Evolutionary conservation across 37 sponge, comb jelly and placozoan genomes (phyloP), one percentile per base, ranked within the genome.

Genomic region (Mnemiopsis leidyi): DNA sequence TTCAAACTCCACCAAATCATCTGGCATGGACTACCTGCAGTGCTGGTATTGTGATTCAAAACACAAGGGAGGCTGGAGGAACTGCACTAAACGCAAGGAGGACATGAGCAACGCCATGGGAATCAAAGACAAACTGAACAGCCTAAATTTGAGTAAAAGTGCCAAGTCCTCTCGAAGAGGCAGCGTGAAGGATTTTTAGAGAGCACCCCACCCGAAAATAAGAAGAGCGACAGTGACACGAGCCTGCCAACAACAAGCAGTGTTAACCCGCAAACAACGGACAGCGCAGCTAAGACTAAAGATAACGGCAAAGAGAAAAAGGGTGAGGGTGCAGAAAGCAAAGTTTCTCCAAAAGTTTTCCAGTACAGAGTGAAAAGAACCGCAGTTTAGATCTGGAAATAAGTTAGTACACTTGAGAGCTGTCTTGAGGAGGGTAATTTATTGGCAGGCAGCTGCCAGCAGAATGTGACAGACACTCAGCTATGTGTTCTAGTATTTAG

Each of bases 121-220:
- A 32, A 20, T 32, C 35, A 48, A 48, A 13, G 61, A 48, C 61
- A 48, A 48, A 13, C 61, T 48, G 61, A 48, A 48, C 61, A 77
- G 79, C 0, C 21, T 31, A 32, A 32, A 77, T 18, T 5, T 20
- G 32, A 9, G 36, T 9, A 31, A 32, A 32, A 31, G 32, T 31
- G 36, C 61, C 61, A 48, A 48, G 13, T 48, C 61, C 13, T 48
- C 61, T 18, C 5, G 61, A 13, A 48, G 61, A 48, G 13, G 61
- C 13, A 48, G 61, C 61, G 61, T 48, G 9, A 77, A 77, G 79
- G 79, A 77, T 77, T 77, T 77, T 77, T 36, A 32, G 35, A 33
- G 32, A 32, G 36, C 35, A 25, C 79, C 79, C 79, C 79, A 31
- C 32, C 32, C 79, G 32, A 32, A 20, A 36, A 77, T 31, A 18